Percentiles rank a stretch among this genome's conserved stretches.
phyloP scores from a whole-genome alignment of 2,113 vertebrate species.

The Falco punctatus region DNA sequence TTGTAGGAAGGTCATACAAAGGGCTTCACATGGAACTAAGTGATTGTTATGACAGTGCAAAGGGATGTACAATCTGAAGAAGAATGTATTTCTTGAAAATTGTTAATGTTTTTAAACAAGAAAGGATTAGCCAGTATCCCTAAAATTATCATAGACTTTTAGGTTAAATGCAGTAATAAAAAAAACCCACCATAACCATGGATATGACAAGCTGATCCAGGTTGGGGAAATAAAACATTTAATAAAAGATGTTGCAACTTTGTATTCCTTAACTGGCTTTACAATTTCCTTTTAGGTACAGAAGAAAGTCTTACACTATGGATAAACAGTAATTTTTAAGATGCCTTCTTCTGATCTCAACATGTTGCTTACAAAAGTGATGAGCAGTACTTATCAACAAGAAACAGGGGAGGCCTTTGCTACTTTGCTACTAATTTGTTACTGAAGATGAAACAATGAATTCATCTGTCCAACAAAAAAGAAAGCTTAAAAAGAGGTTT shows the following conservation, averaged over 20 bases:
- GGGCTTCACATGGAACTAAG: background rate
- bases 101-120: background rate
- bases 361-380: background rate
- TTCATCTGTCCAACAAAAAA: background rate
- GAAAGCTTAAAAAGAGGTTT: background rate
- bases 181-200: background rate
- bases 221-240: background rate
- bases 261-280: background rate
- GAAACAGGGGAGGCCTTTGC: background rate
- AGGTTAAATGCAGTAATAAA: background rate
- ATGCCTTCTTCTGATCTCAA: background rate
- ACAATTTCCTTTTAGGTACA: background rate
- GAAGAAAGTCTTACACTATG: background rate
- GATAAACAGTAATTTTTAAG: background rate
- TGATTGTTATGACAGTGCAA: background rate
- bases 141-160: background rate
- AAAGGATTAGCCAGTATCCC: background rate
- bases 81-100: background rate
- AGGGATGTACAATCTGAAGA: background rate
- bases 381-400: background rate
- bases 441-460: background rate
- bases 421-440: background rate
- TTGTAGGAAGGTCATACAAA: constrained; percentile 24
- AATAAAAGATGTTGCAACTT: background rate
- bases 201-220: background rate